These are phyloP conservation scores for Hermaeophaga mercurialis DNA, from an alignment of 2,888 invertebrate genomes.

Conservation along the genomic window DNA sequence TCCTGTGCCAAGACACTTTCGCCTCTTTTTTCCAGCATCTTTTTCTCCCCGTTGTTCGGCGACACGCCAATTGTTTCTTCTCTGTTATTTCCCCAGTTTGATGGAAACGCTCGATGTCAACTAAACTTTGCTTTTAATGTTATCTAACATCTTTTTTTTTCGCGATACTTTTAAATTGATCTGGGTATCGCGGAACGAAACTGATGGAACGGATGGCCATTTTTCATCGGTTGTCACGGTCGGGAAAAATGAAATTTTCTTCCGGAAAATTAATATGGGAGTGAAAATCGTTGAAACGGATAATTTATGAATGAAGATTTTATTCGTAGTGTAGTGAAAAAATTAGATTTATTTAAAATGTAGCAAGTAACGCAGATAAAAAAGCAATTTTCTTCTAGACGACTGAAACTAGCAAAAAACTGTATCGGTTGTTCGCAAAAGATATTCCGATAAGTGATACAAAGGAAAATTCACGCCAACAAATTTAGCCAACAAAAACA, in stretches of 20 bases:
- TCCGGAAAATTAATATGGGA: too few relatives aligned
- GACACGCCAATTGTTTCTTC: slow-evolving; percentile 27
- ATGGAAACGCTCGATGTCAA: slow-evolving; percentile 46
- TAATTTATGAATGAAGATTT: too few relatives aligned
- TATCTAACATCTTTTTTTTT: slow-evolving; percentile 38
- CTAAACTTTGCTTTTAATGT: slow-evolving; percentile 50
- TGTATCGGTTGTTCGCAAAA: background rate
- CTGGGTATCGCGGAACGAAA: background rate
- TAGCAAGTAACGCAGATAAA: too few relatives aligned
- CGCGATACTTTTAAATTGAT: slow-evolving; percentile 24
- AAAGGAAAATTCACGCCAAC: slow-evolving; percentile 6
- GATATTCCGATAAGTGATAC: slow-evolving; percentile 8
- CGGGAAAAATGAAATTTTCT: too few relatives aligned
- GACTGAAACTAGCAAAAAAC: slow-evolving; percentile 1
- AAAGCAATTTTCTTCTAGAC: too few relatives aligned
- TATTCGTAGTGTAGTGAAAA: too few relatives aligned
- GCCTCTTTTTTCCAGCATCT: slow-evolving; percentile 27
- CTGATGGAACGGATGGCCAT: background rate
- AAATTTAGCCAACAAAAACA: slow-evolving; percentile 1
- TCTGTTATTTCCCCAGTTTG: slow-evolving; percentile 23
- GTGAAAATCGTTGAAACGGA: too few relatives aligned
- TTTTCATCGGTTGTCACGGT: too few relatives aligned
- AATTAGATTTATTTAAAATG: too few relatives aligned
- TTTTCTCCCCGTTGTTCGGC: slow-evolving; percentile 18
- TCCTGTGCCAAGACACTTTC: slow-evolving; percentile 43